A percentile compares a stretch with the other conserved stretches of the same genome.
phyloP scores from a whole-genome alignment of 2,797 vertebrate genomes.

The Acanthurus tractus region DNA sequence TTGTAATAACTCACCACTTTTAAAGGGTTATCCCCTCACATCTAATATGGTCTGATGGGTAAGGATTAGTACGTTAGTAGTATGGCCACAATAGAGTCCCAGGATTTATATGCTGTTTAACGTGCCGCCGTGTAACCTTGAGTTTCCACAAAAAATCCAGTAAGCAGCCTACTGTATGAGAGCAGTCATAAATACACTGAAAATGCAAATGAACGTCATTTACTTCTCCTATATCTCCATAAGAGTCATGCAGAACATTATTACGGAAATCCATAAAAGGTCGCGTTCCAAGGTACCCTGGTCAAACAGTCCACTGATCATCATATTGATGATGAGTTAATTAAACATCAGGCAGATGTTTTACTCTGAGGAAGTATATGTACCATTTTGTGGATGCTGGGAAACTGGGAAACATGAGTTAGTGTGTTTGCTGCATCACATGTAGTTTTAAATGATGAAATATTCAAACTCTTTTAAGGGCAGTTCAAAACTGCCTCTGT shows the following conservation, averaged over 20 bases:
- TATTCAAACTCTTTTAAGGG: too few relatives aligned
- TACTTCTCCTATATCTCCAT: constrained; percentile 10
- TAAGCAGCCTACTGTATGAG: background rate
- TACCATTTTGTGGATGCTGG: background rate
- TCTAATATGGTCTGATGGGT: constrained; percentile 67
- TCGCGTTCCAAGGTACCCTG: constrained; percentile 15
- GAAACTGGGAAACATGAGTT: too few relatives aligned
- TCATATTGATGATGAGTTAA: background rate
- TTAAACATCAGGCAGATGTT: background rate
- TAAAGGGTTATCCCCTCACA: constrained; percentile 65
- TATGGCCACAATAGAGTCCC: constrained; percentile 52
- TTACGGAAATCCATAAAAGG: constrained; percentile 12
- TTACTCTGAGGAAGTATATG: background rate
- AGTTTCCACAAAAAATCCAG: constrained; percentile 23
- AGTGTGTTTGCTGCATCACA: too few relatives aligned
- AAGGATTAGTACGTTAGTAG: constrained; percentile 37
- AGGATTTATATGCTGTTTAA: constrained; percentile 42
- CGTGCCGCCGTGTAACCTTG: constrained; percentile 44
- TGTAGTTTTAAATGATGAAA: too few relatives aligned
- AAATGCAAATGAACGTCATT: constrained; percentile 36
- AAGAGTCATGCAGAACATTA: background rate
- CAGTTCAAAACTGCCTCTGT: too few relatives aligned
- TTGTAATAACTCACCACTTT: constrained; percentile 82
- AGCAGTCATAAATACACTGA: constrained; percentile 23
- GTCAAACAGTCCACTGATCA: background rate